Evolutionary conservation across 1,140 invertebrate genomes (phyloP), one percentile per base, ranked within the genome.

Genomic region (Drosophila jambulina): DNA sequence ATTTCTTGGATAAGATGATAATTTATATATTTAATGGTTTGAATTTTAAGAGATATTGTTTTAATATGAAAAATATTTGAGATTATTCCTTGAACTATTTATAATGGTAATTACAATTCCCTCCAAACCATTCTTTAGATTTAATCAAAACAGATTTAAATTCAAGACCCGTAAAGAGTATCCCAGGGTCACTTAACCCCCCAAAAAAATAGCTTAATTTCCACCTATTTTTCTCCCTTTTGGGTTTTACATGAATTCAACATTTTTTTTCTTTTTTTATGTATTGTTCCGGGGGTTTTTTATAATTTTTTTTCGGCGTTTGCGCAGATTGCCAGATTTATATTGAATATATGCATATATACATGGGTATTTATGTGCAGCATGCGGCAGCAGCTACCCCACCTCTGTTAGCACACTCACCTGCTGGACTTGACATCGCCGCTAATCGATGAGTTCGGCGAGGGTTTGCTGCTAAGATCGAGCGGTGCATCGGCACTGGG

Each of bases 391-490:
- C 25, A 12, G 77, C 13, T 60, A 40, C 4, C 34, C 34, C 34
- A 36, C 13, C 34, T 36, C 34, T 5, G 7, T 13, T 4, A 2
- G 12, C 19, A 87, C 85, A 91, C 91, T 87, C 61, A 92, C 85
- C 91, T 86, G 72, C 72, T 72, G 71, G 83, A 72, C 78, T 92
- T 92, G 36, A 86, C 75, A 79, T 92, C 91, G 62, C 90, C 84
- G 67, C 91, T 92, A 68, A 82, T 87, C 67, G 91, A 92, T 76
- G 91, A 92, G 72, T 92, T 92, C 48, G 91, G 64, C 76, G 92
- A 94, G 51, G 93, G 94, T 82, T 96, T 96, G 80, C 96, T 95
- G 93, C 96, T 97, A 82, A 97, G 95, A 94, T 97, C 96, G 75
- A 97, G 94, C 25, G 96, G 96, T 74, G 92, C 93, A 93, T 94